Percentiles rank a stretch among this genome's conserved stretches.
Conservation (phyloP, 2,888 invertebrate genomes). For the Scaeva pyrastri region DNA sequence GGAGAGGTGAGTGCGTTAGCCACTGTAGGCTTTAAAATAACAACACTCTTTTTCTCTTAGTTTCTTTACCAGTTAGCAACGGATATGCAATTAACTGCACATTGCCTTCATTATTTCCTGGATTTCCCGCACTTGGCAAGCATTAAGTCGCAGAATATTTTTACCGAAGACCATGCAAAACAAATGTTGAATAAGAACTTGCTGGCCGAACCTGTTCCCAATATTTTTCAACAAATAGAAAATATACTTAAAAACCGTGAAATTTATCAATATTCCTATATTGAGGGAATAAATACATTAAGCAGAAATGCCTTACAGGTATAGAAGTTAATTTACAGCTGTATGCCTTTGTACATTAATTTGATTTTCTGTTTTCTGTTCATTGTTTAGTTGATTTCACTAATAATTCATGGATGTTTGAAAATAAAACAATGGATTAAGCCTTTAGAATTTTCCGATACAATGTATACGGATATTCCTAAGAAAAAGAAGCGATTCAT, state of each 20-base stretch:
- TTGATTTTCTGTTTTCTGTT: conserved; percentile 8
- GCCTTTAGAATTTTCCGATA: conserved; percentile 79
- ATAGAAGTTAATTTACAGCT: conserved; percentile 76
- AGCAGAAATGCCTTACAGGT: conserved; percentile 91
- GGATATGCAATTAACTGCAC: conserved; percentile 89
- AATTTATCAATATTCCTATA: conserved; percentile 88
- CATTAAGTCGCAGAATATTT: conserved; percentile 77
- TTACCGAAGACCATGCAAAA: conserved; percentile 85
- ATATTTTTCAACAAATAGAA: conserved; percentile 89
- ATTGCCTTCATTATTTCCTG: conserved; percentile 92
- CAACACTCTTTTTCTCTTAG: conserved; percentile 68
- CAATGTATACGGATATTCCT: conserved; percentile 79
- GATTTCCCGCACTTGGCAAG: conserved; percentile 90
- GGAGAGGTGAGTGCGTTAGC: conserved; percentile 83
- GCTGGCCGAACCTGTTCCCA: conserved; percentile 85
- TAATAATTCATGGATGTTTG: conserved; percentile 80
- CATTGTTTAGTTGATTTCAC: conserved; percentile 79
- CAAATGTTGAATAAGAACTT: conserved; percentile 86
- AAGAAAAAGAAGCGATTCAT: conserved; percentile 80
- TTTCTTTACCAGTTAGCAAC: conserved; percentile 90
- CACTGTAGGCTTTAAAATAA: no score
- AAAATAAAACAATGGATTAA: conserved; percentile 82
- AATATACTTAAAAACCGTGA: conserved; percentile 86
- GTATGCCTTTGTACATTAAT: no score
- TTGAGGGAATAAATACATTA: conserved; percentile 89